These are phyloP conservation scores for Oikopleura albicans DNA, from an alignment of 23 tunicate species.

Conservation along the genomic window DNA sequence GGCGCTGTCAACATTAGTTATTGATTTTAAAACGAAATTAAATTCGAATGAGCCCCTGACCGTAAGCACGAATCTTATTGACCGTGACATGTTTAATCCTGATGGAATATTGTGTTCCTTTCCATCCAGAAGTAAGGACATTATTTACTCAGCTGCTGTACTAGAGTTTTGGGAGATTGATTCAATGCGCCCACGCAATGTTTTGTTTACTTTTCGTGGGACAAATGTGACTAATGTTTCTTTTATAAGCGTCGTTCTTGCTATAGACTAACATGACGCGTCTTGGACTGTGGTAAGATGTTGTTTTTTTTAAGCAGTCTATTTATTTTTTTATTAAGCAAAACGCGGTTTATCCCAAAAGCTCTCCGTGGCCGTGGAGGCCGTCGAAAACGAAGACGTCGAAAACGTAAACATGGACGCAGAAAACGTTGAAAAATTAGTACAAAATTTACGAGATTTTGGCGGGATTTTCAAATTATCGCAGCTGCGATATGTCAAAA, in stretches of 20 bases:
- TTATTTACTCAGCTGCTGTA: too few relatives aligned
- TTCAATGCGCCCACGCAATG: neutral
- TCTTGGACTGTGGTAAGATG: neutral
- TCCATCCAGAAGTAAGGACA: too few relatives aligned
- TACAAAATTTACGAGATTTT: neutral
- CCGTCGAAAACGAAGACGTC: neutral
- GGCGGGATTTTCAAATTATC: neutral
- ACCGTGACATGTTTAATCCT: too few relatives aligned
- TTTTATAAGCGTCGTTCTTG: too few relatives aligned
- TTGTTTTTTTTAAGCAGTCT: neutral
- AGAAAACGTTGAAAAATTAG: neutral
- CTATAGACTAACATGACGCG: neutral
- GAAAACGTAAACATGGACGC: neutral
- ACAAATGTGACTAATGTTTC: too few relatives aligned
- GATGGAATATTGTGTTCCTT: too few relatives aligned
- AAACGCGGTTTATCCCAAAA: neutral
- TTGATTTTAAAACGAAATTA: too few relatives aligned
- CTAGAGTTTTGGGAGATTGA: neutral
- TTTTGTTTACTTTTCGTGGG: neutral
- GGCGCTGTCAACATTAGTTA: too few relatives aligned
- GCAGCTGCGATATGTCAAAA: neutral
- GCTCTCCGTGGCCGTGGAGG: neutral
- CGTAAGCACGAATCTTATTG: too few relatives aligned
- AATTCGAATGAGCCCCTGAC: too few relatives aligned
- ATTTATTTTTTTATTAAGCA: neutral